Evolutionary conservation across 2,888 invertebrate species (phyloP).

Genomic region (Ariolimax columbianus): DNA sequence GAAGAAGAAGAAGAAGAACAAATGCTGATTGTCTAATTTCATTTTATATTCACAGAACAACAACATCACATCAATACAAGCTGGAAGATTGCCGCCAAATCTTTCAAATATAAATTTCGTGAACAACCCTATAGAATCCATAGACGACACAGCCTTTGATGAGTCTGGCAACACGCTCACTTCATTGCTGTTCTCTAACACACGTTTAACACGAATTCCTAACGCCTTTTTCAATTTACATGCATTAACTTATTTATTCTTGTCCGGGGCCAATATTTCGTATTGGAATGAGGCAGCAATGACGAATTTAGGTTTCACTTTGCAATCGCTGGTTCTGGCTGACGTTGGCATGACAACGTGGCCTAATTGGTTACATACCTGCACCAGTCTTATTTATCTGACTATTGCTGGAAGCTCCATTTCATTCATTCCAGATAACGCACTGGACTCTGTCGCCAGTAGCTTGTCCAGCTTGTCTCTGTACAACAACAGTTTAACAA

Average conservation of each 20-base stretch:
- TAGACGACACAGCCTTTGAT: neutral
- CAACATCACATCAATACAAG: neutral
- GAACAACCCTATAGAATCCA: neutral
- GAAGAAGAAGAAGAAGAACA: too few species aligned
- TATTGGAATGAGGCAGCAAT: slow-evolving; percentile 9
- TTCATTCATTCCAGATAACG: slow-evolving; percentile 2
- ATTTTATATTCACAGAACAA: neutral
- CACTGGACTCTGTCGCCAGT: neutral
- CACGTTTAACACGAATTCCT: neutral
- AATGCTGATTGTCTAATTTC: too few species aligned
- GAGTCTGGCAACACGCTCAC: neutral
- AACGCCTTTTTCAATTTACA: neutral
- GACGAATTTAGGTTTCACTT: neutral
- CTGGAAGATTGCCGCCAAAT: neutral
- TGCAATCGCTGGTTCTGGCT: neutral
- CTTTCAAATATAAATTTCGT: neutral
- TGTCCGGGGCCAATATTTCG: neutral
- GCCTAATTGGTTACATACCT: slow-evolving; percentile 16
- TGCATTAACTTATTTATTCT: neutral
- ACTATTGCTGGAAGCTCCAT: neutral
- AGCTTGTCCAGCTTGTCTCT: neutral
- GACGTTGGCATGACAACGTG: neutral
- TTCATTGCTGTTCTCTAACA: neutral
- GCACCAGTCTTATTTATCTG: neutral
- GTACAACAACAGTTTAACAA: neutral